Conservation (phyloP, 2,797 vertebrate genomes). For the Petrocephalus schoutedeni region DNA sequence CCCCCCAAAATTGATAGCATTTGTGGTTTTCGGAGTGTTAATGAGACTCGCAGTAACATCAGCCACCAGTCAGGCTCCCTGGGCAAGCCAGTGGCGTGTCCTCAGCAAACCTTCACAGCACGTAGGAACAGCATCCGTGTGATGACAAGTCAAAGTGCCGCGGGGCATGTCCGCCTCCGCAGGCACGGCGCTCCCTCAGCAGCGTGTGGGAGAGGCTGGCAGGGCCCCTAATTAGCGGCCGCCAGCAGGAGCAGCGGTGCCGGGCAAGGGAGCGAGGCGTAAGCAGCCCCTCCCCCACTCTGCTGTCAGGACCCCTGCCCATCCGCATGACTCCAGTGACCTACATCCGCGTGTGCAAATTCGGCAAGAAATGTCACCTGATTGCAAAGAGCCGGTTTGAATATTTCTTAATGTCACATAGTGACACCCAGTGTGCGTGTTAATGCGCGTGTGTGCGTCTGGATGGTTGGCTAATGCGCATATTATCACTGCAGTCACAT, state of each 20-base stretch:
- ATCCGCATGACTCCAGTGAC: slow-evolving; percentile 41
- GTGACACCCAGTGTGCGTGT: neutral
- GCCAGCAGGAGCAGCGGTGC: slow-evolving; percentile 19
- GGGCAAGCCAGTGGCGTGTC: neutral
- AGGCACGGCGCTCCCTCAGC: slow-evolving; percentile 1
- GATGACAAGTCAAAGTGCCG: slow-evolving; percentile 27
- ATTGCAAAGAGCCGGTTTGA: neutral
- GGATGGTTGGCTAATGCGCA: neutral
- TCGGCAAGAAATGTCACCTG: neutral
- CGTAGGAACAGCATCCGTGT: slow-evolving; percentile 29
- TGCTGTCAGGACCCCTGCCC: slow-evolving; percentile 22
- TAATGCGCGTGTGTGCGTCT: neutral
- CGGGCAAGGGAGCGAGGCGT: neutral
- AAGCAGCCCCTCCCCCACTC: neutral
- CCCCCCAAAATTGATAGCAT: slow-evolving; percentile 1
- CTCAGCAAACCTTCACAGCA: slow-evolving; percentile 33
- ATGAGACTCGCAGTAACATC: slow-evolving; percentile 32
- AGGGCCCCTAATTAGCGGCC: slow-evolving; percentile 44
- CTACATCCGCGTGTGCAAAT: slow-evolving; percentile 56
- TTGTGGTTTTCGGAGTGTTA: slow-evolving; percentile 23
- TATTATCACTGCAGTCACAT: neutral
- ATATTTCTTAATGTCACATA: neutral
- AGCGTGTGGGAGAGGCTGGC: slow-evolving; percentile 29
- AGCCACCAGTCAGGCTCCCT: slow-evolving; percentile 16
- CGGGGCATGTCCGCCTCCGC: slow-evolving; percentile 25